Percentiles rank a stretch among this genome's conserved stretches.
Conservation (phyloP, 2,113 vertebrate species). For the Seriola dumerili region DNA sequence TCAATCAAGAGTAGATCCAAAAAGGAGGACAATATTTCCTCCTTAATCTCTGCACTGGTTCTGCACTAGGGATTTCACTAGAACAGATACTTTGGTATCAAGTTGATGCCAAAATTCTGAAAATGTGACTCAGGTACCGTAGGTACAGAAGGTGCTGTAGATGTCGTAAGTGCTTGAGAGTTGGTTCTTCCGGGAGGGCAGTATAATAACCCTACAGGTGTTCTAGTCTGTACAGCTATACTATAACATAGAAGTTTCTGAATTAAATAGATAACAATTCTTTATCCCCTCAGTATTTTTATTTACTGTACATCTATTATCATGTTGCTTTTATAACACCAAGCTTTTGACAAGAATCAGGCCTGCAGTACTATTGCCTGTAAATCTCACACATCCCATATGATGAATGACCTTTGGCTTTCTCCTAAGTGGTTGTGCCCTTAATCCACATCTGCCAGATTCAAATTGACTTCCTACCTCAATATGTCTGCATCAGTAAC, state of each 20-base stretch:
- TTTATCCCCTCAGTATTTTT: neutral
- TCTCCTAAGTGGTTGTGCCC: neutral
- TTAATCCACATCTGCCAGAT: neutral
- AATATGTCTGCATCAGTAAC: slow-evolving; percentile 17
- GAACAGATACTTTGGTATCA: too few relatives aligned
- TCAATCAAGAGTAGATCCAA: neutral
- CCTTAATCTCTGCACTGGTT: neutral
- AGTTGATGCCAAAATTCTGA: too few relatives aligned
- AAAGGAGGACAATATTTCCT: neutral
- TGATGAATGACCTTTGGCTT: slow-evolving; percentile 6
- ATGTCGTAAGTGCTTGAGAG: too few relatives aligned
- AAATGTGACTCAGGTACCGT: too few relatives aligned
- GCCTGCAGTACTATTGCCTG: neutral
- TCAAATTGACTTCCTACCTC: slow-evolving; percentile 22
- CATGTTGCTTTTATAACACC: neutral
- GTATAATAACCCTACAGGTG: too few relatives aligned
- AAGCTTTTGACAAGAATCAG: neutral
- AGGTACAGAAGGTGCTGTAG: too few relatives aligned
- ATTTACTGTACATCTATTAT: neutral
- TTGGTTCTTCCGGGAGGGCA: too few relatives aligned
- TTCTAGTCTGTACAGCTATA: neutral
- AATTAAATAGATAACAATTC: neutral
- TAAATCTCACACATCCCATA: neutral
- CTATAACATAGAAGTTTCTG: neutral
- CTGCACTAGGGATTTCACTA: too few relatives aligned